These are phyloP conservation scores for Drosophila carrolli DNA, from an alignment of 1,140 invertebrate genomes.

Conservation along the genomic window DNA sequence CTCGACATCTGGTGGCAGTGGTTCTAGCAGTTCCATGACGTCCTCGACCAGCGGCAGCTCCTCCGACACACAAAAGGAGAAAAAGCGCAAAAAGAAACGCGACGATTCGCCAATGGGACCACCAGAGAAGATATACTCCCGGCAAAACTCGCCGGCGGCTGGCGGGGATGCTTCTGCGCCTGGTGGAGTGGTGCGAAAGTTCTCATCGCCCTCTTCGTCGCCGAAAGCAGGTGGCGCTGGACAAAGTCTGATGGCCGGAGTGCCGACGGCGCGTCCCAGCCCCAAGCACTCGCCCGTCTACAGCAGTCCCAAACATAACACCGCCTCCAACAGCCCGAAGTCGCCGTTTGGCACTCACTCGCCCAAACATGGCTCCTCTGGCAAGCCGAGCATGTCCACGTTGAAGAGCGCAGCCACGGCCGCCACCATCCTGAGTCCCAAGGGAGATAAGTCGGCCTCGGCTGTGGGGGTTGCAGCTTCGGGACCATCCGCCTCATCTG, in stretches of 20 bases:
- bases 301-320: constrained; percentile 90
- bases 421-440: constrained; percentile 82
- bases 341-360: constrained; percentile 88
- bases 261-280: constrained; percentile 88
- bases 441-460: constrained; percentile 76
- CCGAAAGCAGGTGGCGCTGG: constrained; percentile 85
- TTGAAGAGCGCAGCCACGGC: constrained; percentile 90
- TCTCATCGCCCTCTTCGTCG: constrained; percentile 85
- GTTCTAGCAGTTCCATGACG: constrained; percentile 12
- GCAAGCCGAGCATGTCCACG: constrained; percentile 95
- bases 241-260: constrained; percentile 60
- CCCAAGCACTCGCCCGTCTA: constrained; percentile 91
- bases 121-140: constrained; percentile 89
- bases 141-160: constrained; percentile 77
- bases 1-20: constrained; percentile 21
- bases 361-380: constrained; percentile 90
- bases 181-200: constrained; percentile 68
- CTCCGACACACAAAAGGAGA: constrained; percentile 88
- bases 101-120: constrained; percentile 92
- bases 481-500: constrained; percentile 14
- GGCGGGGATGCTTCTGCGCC: constrained; percentile 73
- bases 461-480: constrained; percentile 26
- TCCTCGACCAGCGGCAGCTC: constrained; percentile 81
- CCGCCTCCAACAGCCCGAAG: constrained; percentile 87
- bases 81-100: constrained; percentile 91